Evolutionary conservation across 2,888 invertebrate species (phyloP), one percentile per base, ranked within the genome.

Genomic region (Dorcus parallelipipedus): DNA sequence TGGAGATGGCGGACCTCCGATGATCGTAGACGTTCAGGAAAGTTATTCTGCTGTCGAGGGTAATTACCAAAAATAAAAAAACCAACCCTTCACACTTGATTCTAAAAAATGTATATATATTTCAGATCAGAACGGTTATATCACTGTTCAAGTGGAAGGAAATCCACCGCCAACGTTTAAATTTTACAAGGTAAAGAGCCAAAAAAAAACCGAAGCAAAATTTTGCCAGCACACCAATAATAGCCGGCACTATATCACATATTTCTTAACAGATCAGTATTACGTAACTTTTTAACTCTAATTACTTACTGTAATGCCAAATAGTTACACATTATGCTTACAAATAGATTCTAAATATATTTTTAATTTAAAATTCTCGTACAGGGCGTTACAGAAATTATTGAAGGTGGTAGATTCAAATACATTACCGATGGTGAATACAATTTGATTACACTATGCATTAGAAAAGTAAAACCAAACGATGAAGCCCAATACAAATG

Each of bases 31-130:
- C 78, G 90, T 93, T 47, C 93, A 95, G 78, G 94, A 95, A 76
- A 97, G 92, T 75, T 96, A 97, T 80, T 92, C 96, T 48, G 95
- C 95, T 59, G 90, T 95, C 79, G 98, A 98, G 90, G 97, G 97
- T 96, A 77, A 3, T 9, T n/a, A 49, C 42, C 42, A 42, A 10
- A 42, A 14, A 42, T 8, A 10, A 10, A 42, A 60, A 54, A 42
- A 41, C 61, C 10, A 33, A n/a, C 38, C 23, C 7, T 45, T 43
- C 14, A 14, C 39, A 6, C 56, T 53, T 54, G 43, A 38, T 9
- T 56, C 23, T 8, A 43, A 57, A 45, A 17, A 10, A 45, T 20
- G 5, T 6, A 45, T 1, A 9, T 20, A 6, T 10, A 20, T 52
- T 73, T 60, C 79, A 94, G 96, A 95, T 82, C 89, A 90, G 82